Evolutionary conservation across 1,140 invertebrate genomes (phyloP).

Genomic region (Leptestheria dahalacensis): DNA sequence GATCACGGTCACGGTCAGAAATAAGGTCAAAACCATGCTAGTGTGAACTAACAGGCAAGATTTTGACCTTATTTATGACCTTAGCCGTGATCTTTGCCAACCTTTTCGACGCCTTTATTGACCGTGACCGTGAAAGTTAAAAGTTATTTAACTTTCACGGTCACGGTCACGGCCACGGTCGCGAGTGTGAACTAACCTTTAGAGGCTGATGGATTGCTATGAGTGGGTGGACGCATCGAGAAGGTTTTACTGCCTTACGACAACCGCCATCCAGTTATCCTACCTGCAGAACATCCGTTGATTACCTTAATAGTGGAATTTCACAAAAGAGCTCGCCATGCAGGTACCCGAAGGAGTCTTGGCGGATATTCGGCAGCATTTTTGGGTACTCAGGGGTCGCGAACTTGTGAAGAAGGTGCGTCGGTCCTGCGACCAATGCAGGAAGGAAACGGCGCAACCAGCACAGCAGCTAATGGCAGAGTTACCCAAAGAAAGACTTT

Average conservation of each 20-base stretch:
- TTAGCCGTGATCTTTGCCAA: too few species aligned
- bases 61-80: too few species aligned
- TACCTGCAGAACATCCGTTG: constrained; percentile 3
- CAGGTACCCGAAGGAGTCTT: neutral
- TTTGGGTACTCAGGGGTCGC: too few species aligned
- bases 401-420: neutral
- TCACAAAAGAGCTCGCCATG: neutral
- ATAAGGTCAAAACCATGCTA: too few species aligned
- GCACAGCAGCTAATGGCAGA: neutral
- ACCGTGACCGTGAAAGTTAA: too few species aligned
- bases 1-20: too few species aligned
- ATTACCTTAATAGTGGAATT: neutral
- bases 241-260: too few species aligned
- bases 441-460: neutral
- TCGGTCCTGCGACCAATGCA: neutral
- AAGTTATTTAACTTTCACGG: too few species aligned
- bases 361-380: neutral
- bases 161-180: too few species aligned
- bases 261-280: neutral
- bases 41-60: too few species aligned
- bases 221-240: neutral
- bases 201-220: neutral
- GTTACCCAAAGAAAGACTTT: neutral
- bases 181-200: too few species aligned
- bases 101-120: too few species aligned